Evolutionary conservation across 2,888 invertebrate genomes (phyloP), one percentile per base, ranked within the genome.

Genomic region (Tiphia femorata): DNA sequence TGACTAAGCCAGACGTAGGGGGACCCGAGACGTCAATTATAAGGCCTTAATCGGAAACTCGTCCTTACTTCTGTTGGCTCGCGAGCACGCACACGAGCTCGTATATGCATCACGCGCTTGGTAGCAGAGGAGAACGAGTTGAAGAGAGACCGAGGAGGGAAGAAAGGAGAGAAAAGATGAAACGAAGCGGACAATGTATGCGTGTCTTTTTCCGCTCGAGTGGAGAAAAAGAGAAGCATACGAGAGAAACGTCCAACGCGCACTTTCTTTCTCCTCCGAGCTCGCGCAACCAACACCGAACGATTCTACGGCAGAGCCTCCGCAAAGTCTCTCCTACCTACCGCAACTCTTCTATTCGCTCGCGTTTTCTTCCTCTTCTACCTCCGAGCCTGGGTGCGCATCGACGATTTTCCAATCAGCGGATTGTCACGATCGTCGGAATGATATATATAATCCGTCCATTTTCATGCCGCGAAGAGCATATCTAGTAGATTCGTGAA

Each of bases 31-130:
- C 79, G 79, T 81, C 80, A 81, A 81, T 81, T 81, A 81, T 80
- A 80, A 80, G 73, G 75, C 80, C 81, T 80, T 80, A 81, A 81
- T 81, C 79, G 81, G 80, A 81, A 81, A 81, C 81, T 77, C 79
- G 81, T 81, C 79, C 78, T 78, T 79, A 79, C 79, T 81, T 78
- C 73, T 78, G 78, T 78, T 78, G 72, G 76, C 75, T 74, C 62
- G 59, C 65, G 64, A 53, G 62, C 63, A 52, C 61, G 64, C 66
- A 37, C 19, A 41, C 27, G 38, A 67, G n/a, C n/a, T n/a, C n/a
- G n/a, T n/a, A n/a, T n/a, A n/a, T n/a, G n/a, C n/a, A n/a, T n/a
- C n/a, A n/a, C n/a, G n/a, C n/a, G n/a, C n/a, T n/a, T n/a, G n/a
- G n/a, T n/a, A n/a, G n/a, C n/a, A n/a, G n/a, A n/a, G n/a, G n/a